These are phyloP conservation scores for Tachyglossus aculeatus DNA, from an alignment of 2,797 vertebrate species.

Conservation along the genomic window DNA sequence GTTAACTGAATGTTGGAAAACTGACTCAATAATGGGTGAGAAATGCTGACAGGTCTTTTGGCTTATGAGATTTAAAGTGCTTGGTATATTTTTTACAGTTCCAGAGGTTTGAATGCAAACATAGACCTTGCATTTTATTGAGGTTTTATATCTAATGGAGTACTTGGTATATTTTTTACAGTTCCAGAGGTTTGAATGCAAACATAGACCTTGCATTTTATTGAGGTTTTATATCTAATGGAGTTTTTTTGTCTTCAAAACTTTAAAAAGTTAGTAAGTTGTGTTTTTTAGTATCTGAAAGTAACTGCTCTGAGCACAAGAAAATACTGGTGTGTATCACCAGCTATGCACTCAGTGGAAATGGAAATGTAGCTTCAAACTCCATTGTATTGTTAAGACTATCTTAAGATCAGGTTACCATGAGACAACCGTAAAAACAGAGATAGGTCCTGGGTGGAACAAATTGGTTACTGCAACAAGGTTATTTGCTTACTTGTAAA, in stretches of 20 bases:
- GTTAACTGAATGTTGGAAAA: background rate
- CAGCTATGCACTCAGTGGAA: background rate
- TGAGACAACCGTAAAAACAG: too few relatives aligned
- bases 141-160: too few relatives aligned
- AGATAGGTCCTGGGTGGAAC: too few relatives aligned
- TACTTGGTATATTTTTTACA: too few relatives aligned
- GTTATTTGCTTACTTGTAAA: too few relatives aligned
- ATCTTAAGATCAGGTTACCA: too few relatives aligned
- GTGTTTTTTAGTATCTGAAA: conserved; percentile 5
- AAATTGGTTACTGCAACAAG: too few relatives aligned
- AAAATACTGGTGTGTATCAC: conserved; percentile 4
- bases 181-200: background rate
- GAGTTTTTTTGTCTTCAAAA: conserved; percentile 9
- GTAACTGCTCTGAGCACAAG: background rate
- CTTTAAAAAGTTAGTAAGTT: background rate
- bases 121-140: background rate
- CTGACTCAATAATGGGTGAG: background rate
- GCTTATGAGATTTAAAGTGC: background rate
- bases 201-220: background rate
- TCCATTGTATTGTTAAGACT: too few relatives aligned
- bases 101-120: background rate
- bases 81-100: background rate
- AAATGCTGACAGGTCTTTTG: background rate
- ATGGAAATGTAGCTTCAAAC: conserved; percentile 16
- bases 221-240: background rate